A percentile compares a stretch with the other conserved stretches of the same genome.
Evolutionary conservation across 2,113 vertebrate genomes (phyloP).

Genomic region (Hassar affinis): DNA sequence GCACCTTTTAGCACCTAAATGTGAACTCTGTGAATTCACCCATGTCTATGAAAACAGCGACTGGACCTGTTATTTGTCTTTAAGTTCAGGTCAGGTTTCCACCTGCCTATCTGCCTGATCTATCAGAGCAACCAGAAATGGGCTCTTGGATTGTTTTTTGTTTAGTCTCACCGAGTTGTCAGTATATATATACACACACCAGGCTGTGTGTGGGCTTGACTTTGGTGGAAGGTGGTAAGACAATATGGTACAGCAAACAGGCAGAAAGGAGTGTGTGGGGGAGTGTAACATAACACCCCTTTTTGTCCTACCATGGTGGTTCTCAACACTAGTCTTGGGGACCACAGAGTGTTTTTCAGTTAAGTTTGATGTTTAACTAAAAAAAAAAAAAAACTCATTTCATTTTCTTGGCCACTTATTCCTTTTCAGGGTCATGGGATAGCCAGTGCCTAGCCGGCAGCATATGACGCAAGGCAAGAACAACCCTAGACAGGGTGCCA

Average conservation of each 20-base stretch:
- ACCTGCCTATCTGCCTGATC: constrained; percentile 11
- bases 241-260: not conserved
- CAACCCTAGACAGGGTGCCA: no score
- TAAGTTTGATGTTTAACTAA: not conserved
- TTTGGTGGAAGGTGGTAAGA: not conserved
- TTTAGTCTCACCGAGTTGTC: constrained; percentile 6
- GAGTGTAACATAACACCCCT: not conserved
- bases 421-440: no score
- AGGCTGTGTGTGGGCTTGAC: not conserved
- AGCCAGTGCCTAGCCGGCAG: no score
- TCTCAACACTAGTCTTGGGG: not conserved
- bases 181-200: not conserved
- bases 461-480: no score
- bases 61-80: constrained; percentile 22
- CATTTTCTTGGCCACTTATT: no score
- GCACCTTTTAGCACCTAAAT: constrained; percentile 20
- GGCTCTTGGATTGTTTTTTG: not conserved
- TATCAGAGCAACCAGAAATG: constrained; percentile 1
- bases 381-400: no score
- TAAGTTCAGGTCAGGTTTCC: constrained; percentile 27
- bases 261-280: not conserved
- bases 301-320: not conserved
- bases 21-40: constrained; percentile 32
- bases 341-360: not conserved
- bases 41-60: not conserved